phyloP scores from a whole-genome alignment of 1,140 invertebrate genomes.

The Sycobia sp. region DNA sequence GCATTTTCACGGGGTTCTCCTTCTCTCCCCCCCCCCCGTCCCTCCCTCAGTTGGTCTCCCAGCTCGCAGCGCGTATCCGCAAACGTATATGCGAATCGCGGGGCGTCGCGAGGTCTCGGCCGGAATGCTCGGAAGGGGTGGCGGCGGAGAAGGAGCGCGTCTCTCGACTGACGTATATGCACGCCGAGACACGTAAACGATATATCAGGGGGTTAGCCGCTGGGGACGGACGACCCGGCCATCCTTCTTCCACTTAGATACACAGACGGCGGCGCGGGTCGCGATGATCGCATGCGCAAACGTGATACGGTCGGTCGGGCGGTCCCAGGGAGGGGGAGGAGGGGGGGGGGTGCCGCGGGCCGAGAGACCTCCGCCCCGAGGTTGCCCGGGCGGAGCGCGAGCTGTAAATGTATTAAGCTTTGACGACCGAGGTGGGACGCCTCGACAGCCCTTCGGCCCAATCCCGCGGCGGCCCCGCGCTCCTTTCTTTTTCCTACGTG shows the following conservation, averaged over 20 bases:
- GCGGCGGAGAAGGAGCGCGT: constrained; percentile 46
- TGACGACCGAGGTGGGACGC: constrained; percentile 58
- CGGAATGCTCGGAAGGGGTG: too few relatives aligned
- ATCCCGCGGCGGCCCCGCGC: neutral
- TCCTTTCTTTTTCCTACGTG: neutral
- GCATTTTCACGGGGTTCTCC: too few relatives aligned
- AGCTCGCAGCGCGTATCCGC: too few relatives aligned
- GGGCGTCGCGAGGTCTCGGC: neutral
- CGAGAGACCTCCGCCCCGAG: too few relatives aligned
- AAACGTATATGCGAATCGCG: neutral
- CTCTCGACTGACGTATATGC: constrained; percentile 52
- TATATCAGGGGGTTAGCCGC: constrained; percentile 63
- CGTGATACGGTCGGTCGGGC: constrained; percentile 55
- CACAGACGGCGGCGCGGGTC: constrained; percentile 34
- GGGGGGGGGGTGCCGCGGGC: too few relatives aligned
- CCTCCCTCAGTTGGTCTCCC: too few relatives aligned
- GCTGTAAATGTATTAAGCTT: constrained; percentile 64
- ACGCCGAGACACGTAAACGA: constrained; percentile 62
- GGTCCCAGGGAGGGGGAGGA: too few relatives aligned
- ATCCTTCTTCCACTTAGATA: constrained; percentile 60
- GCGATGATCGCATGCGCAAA: constrained; percentile 59
- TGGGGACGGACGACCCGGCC: constrained; percentile 58
- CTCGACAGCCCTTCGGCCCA: constrained; percentile 41
- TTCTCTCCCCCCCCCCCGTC: too few relatives aligned
- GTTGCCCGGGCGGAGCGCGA: constrained; percentile 44